Evolutionary conservation across 2,888 invertebrate species (phyloP).

Genomic region (Schizaphis graminum): DNA sequence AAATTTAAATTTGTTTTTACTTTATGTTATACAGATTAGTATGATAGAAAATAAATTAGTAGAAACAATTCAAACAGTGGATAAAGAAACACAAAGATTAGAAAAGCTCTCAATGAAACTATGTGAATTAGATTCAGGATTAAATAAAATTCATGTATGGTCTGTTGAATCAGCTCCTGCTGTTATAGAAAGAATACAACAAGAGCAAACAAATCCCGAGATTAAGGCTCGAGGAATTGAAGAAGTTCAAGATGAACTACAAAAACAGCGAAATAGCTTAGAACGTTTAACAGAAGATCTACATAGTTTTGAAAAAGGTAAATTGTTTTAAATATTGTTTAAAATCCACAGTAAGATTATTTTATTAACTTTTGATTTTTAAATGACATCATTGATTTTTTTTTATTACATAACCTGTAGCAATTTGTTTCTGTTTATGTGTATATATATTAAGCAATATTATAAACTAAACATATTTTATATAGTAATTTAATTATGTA

Average conservation of each 20-base stretch:
- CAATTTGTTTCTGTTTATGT: neutral
- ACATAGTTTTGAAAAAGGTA: constrained; percentile 61
- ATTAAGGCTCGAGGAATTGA: constrained; percentile 56
- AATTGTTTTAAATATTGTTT: neutral
- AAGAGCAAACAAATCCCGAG: constrained; percentile 58
- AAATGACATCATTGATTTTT: neutral
- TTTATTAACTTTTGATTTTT: neutral
- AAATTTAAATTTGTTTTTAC: neutral
- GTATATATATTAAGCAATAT: neutral
- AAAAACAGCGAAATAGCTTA: constrained; percentile 54
- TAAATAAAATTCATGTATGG: constrained; percentile 86
- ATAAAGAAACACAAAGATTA: constrained; percentile 83
- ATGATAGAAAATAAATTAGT: constrained; percentile 83
- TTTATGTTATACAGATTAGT: constrained; percentile 72
- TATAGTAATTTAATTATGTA: neutral
- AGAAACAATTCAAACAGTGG: constrained; percentile 84
- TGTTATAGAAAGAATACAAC: constrained; percentile 72
- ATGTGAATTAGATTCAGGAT: constrained; percentile 82
- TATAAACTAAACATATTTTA: neutral
- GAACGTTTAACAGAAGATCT: constrained; percentile 58
- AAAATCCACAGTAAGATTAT: neutral
- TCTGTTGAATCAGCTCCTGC: constrained; percentile 83
- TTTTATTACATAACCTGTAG: neutral
- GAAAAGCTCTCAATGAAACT: constrained; percentile 87
- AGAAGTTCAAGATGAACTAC: constrained; percentile 59